Evolutionary conservation across 2,888 invertebrate species (phyloP).

Genomic region (Ectemnius continuus): DNA sequence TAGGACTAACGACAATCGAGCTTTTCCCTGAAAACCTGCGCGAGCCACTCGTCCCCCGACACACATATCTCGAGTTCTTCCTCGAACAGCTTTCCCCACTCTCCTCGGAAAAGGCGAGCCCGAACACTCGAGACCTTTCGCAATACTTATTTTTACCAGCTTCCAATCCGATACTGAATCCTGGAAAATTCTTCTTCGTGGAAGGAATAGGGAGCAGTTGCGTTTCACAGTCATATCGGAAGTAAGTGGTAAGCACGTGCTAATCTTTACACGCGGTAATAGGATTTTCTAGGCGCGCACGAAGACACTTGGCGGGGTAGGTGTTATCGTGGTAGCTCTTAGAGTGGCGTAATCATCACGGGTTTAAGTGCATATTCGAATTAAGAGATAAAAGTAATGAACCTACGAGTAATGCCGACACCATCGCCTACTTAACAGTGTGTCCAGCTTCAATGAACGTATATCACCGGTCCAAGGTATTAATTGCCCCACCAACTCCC

Average conservation of each 20-base stretch:
- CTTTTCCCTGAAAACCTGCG: constrained; percentile 53
- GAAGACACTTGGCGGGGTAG: too few relatives aligned
- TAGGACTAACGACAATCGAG: constrained; percentile 61
- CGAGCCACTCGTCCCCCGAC: constrained; percentile 40
- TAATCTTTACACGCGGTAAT: too few relatives aligned
- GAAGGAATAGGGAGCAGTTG: too few relatives aligned
- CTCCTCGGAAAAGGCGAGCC: too few relatives aligned
- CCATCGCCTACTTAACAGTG: not conserved
- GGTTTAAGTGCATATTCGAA: constrained; percentile 8
- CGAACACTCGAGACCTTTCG: constrained; percentile 12
- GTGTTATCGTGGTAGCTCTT: not conserved
- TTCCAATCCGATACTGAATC: too few relatives aligned
- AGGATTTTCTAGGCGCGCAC: too few relatives aligned
- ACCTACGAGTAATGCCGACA: not conserved
- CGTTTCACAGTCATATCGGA: too few relatives aligned
- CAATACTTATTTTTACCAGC: constrained; percentile 16
- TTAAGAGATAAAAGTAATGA: constrained; percentile 6
- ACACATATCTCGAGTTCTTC: constrained; percentile 50
- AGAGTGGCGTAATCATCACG: not conserved
- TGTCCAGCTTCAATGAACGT: not conserved
- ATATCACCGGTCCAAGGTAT: constrained; percentile 3
- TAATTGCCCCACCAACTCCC: constrained; percentile 1
- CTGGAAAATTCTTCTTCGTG: too few relatives aligned
- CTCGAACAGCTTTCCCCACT: constrained; percentile 39
- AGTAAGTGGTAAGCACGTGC: too few relatives aligned